These are phyloP conservation scores for Trachelipus rathkii DNA, from an alignment of 1,140 invertebrate species.

Conservation along the genomic window DNA sequence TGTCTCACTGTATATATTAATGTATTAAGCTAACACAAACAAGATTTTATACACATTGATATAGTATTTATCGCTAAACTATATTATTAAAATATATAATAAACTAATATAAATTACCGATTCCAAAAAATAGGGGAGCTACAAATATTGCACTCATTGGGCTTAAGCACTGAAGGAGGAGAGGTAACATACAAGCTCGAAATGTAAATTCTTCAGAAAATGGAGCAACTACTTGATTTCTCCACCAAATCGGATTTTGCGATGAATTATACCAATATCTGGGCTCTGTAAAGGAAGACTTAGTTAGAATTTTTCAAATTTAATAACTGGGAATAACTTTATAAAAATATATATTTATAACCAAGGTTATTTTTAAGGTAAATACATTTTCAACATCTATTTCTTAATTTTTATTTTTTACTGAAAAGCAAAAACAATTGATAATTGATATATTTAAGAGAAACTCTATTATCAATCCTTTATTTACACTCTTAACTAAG, in stretches of 20 bases:
- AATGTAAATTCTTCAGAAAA: slow-evolving; percentile 92
- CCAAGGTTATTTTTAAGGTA: too few relatives aligned
- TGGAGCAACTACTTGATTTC: slow-evolving; percentile 85
- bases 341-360: too few relatives aligned
- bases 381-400: not conserved
- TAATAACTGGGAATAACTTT: too few relatives aligned
- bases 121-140: slow-evolving; percentile 86
- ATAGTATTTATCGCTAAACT: slow-evolving; percentile 17
- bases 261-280: slow-evolving; percentile 68
- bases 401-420: not conserved
- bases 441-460: not conserved
- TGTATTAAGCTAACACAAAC: not conserved
- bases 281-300: slow-evolving; percentile 55
- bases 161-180: slow-evolving; percentile 77
- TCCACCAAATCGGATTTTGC: slow-evolving; percentile 74
- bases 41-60: not conserved
- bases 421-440: not conserved
- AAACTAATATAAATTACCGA: slow-evolving; percentile 54
- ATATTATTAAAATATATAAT: slow-evolving; percentile 47
- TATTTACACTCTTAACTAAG: too few relatives aligned
- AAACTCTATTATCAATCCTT: too few relatives aligned
- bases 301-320: not conserved
- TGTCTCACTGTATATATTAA: too few relatives aligned
- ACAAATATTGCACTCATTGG: slow-evolving; percentile 71
- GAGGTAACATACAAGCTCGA: slow-evolving; percentile 86